A percentile compares a stretch with the other conserved stretches of the same genome.
phyloP scores from a whole-genome alignment of 2,888 invertebrate species.

The Cloeon dipterum region DNA sequence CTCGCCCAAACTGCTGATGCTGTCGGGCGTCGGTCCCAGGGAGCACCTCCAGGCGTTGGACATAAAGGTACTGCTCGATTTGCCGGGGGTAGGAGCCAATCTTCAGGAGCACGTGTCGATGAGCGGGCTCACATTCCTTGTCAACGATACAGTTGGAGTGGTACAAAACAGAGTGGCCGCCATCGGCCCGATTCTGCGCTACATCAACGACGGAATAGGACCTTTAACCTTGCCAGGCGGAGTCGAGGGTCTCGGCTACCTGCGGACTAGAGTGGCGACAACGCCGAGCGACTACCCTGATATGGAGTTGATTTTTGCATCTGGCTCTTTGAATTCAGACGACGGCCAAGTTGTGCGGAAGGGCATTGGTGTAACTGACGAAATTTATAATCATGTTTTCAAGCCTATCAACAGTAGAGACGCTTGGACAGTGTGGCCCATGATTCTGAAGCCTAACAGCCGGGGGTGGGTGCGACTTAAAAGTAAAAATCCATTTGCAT shows the following conservation, averaged over 20 bases:
- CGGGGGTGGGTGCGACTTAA: conserved; percentile 39
- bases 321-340: conserved; percentile 50
- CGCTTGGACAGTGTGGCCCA: conserved; percentile 27
- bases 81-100: conserved; percentile 50
- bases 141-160: conserved; percentile 32
- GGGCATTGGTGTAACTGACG: conserved; percentile 32
- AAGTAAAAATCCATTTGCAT: conserved; percentile 34
- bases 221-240: conserved; percentile 28
- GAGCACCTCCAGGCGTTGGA: conserved; percentile 28
- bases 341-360: conserved; percentile 37
- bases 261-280: conserved; percentile 32
- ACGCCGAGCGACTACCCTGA: conserved; percentile 32
- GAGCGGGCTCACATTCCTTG: conserved; percentile 43
- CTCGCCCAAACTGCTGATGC: conserved; percentile 21
- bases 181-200: conserved; percentile 14
- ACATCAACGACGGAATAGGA: conserved; percentile 17
- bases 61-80: conserved; percentile 37
- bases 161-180: conserved; percentile 10
- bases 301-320: conserved; percentile 41
- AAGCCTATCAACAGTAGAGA: conserved; percentile 21
- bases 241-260: conserved; percentile 31
- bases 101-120: conserved; percentile 61
- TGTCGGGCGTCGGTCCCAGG: conserved; percentile 35
- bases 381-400: conserved; percentile 24
- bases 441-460: conserved; percentile 40